Evolutionary conservation across 2,797 vertebrate genomes (phyloP).

Genomic region (Nyctibius grandis): DNA sequence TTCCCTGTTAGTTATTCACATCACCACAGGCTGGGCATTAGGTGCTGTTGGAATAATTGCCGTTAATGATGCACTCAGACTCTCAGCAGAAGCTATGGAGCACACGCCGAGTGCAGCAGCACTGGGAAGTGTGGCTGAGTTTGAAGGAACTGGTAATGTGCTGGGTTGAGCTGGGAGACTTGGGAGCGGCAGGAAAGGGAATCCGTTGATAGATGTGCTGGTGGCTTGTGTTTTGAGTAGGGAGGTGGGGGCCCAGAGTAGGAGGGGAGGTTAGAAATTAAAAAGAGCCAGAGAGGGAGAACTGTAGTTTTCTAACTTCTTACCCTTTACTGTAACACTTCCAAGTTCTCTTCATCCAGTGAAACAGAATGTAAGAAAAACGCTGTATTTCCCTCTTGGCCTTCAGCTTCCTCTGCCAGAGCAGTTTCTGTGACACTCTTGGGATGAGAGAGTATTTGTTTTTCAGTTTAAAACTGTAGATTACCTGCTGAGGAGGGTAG

Average conservation of each 20-base stretch:
- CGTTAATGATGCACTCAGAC: background rate
- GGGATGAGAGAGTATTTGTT: background rate
- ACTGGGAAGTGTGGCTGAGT: background rate
- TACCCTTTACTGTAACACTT: background rate
- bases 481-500: background rate
- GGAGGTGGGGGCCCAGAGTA: background rate
- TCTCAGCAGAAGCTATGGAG: background rate
- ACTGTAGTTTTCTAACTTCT: background rate
- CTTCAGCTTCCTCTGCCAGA: background rate
- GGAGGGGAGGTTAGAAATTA: background rate
- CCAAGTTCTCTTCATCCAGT: background rate
- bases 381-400: background rate
- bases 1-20: background rate
- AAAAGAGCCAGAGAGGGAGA: background rate
- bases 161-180: background rate
- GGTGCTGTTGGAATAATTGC: background rate
- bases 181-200: background rate
- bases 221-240: background rate
- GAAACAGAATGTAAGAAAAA: background rate
- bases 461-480: background rate
- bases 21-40: background rate
- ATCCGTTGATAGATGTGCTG: background rate
- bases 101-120: fast-evolving
- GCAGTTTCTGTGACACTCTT: background rate
- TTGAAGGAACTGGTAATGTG: background rate